Evolutionary conservation across 1,140 invertebrate species (phyloP), one percentile per base, ranked within the genome.

Genomic region (Portunus trituberculatus): DNA sequence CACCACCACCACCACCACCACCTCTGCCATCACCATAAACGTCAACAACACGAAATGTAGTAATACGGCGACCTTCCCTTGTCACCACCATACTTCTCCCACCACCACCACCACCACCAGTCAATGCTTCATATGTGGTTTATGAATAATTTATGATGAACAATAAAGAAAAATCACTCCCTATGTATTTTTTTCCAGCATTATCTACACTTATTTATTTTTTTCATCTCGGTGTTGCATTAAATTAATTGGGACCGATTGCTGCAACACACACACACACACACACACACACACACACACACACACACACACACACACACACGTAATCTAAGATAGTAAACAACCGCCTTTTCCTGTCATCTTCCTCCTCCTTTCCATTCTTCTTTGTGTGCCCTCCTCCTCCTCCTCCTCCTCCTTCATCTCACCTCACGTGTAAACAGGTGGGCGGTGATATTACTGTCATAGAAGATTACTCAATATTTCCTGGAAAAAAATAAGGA

Each of bases 211-310:
- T 39, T 16, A 16, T 59, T 59, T 4, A 4, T 59, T 59, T 59
- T 20, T 59, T 16, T 59, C 12, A 0, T 59, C 20, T 59, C 12
- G 52, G 52, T 59, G 3, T 59, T 59, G 12, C 8, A 16, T 1
- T 59, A 59, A 59, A 59, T 59, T 10, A n/a, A 1, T 76, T 8
- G 2, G 1, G 1, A 0, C 20, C 52, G 25, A 48, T n/a, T 12
- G 7, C 45, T 0, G 8, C 10, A 48, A 20, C 84, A 83, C 91
- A 83, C 67, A n/a, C 52, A 59, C 91, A 32, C 45, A 45, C 90
- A 91, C 90, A 32, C 90, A 91, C 90, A 91, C 90, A 91, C 90
- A 91, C 90, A 91, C 84, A 86, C 86, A 46, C 25, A 46, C 45
- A 12, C 32, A 46, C 88, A 90, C 16, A 90, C 88, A 48, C 39